phyloP scores from a whole-genome alignment of 2,888 invertebrate genomes.

The Lasioglossum oenotherae region DNA sequence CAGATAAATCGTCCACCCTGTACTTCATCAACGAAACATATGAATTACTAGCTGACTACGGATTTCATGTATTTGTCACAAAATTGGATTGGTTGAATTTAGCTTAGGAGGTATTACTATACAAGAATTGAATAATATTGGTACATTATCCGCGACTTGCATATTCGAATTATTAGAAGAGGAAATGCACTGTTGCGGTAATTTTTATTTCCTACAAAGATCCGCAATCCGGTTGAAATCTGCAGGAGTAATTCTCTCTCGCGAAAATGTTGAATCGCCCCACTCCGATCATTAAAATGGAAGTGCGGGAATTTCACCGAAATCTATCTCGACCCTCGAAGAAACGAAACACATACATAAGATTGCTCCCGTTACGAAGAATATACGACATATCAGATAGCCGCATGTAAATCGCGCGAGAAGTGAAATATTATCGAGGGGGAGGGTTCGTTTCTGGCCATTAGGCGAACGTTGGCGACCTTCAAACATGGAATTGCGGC shows the following conservation, averaged over 20 bases:
- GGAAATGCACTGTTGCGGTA: too few relatives aligned
- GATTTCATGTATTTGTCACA: too few relatives aligned
- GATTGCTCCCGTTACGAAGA: not conserved
- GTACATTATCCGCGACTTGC: too few relatives aligned
- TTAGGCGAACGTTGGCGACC: slow-evolving; percentile 37
- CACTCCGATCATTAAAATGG: not conserved
- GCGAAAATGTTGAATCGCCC: not conserved
- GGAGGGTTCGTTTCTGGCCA: not conserved
- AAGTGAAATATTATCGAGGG: slow-evolving; percentile 12
- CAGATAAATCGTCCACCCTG: too few relatives aligned
- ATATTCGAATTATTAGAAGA: too few relatives aligned
- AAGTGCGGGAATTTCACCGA: not conserved
- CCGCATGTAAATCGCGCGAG: not conserved
- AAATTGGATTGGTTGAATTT: too few relatives aligned
- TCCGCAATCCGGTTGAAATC: too few relatives aligned
- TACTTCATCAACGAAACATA: too few relatives aligned
- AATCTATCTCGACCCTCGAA: not conserved
- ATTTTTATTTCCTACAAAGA: too few relatives aligned
- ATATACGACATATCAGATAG: not conserved
- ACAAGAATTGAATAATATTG: too few relatives aligned
- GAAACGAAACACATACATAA: not conserved
- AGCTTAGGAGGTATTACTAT: too few relatives aligned
- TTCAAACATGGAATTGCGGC: slow-evolving; percentile 53
- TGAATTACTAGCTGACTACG: too few relatives aligned
- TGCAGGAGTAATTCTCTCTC: not conserved